Evolutionary conservation across 2,113 vertebrate genomes (phyloP), one percentile per base, ranked within the genome.

Genomic region (Holacanthus passer): DNA sequence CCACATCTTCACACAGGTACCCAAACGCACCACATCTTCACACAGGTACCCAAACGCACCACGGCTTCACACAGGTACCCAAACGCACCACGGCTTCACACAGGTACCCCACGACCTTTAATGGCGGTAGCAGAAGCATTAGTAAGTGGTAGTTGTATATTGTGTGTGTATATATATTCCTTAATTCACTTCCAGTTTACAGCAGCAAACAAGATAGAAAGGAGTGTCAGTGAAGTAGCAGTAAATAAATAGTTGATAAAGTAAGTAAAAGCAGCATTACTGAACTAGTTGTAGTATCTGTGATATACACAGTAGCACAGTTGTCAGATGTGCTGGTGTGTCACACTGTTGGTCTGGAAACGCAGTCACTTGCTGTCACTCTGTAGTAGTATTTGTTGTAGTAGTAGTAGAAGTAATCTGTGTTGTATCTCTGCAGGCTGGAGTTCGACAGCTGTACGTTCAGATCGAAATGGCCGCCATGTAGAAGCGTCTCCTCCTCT

Each of bases 1-100:
- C 93, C 95, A 97, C 88, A 99, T 99, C 89, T 99, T 99, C 92
- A 99, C 98, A 90, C 98, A 99, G 98, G 98, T 99, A 86, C 35
- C 35, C 8, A 8, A 37, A 37, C 4, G 35, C 35, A 37, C 1
- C 60, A 29, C 31, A 20, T 1, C 7, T 27, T 35, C 48, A 50
- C 55, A 56, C 55, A 11, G 20, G 60, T 39, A 65, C 32, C 9
- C 35, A 31, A 69, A 37, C 35, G 4, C 35, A 56, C 1, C 60
- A 29, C 31, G 16, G 0, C 7, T 27, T 35, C 48, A 50, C 55
- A 56, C 55, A 11, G 20, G 60, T 39, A 65, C 32, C 9, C 35
- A 31, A 69, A 98, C 97, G 13, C 98, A 99, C 91, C 96, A 67
- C 39, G 1, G 1, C 43, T n/a, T n/a, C n/a, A n/a, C n/a, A n/a